These are phyloP conservation scores for Polyodon spathula DNA, from an alignment of 2,113 vertebrate species.

Conservation along the genomic window DNA sequence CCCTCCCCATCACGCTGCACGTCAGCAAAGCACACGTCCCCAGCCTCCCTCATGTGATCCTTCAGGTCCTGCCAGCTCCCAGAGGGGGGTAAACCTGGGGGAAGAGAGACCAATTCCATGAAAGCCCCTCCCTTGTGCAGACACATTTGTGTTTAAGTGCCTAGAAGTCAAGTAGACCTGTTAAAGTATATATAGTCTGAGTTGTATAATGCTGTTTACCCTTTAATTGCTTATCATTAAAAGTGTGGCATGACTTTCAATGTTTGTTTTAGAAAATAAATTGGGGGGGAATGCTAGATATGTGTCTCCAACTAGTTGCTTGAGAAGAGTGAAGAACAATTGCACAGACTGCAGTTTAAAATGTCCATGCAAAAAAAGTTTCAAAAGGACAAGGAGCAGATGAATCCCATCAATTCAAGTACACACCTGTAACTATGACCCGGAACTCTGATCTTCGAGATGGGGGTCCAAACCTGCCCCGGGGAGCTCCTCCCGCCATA, in stretches of 20 bases:
- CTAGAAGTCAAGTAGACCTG: no score
- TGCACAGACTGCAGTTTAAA: no score
- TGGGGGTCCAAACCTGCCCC: conserved; percentile 71
- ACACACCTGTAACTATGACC: conserved; percentile 80
- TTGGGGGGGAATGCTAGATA: no score
- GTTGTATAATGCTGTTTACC: no score
- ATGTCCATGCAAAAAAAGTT: no score
- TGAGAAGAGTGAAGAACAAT: no score
- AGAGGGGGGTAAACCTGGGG: conserved; percentile 63
- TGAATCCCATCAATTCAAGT: not conserved
- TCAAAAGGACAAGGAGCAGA: not conserved
- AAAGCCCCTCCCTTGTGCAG: conserved; percentile 38
- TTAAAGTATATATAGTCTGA: no score
- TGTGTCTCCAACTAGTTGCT: no score
- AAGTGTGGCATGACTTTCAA: no score
- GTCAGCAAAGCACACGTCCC: conserved; percentile 73
- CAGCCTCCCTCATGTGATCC: conserved; percentile 73
- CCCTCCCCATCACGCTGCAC: conserved; percentile 72
- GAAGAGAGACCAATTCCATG: conserved; percentile 3
- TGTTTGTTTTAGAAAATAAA: no score
- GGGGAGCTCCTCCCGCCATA: conserved; percentile 51
- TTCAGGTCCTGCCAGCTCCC: conserved; percentile 88
- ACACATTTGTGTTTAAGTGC: conserved; percentile 22
- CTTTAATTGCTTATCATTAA: no score
- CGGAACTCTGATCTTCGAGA: conserved; percentile 83